Evolutionary conservation across 1,140 invertebrate genomes (phyloP).

Genomic region (Yoshiicerus persimilis): DNA sequence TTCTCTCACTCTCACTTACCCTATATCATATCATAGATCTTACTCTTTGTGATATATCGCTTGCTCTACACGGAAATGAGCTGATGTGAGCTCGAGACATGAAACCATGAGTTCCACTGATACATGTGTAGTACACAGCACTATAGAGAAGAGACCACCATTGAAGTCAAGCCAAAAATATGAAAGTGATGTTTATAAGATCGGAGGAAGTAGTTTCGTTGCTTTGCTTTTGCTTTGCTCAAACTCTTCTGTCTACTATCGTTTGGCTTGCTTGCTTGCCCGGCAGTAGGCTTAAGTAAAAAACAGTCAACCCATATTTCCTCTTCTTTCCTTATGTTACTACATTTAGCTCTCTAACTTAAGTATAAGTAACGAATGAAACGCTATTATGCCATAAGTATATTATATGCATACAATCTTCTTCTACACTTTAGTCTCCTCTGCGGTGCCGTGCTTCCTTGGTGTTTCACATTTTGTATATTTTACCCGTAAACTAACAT

Average conservation of each 20-base stretch:
- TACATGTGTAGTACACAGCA: neutral
- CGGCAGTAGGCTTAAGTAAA: neutral
- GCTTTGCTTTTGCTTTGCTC: neutral
- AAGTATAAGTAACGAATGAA: neutral
- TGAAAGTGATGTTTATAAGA: slow-evolving; percentile 19
- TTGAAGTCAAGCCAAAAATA: slow-evolving; percentile 26
- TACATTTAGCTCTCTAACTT: neutral
- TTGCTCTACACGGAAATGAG: slow-evolving; percentile 18
- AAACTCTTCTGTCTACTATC: neutral
- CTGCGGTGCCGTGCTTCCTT: neutral
- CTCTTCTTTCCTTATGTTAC: neutral
- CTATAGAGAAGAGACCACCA: neutral
- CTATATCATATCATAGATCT: slow-evolving; percentile 14
- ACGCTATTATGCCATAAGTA: neutral
- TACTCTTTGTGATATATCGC: slow-evolving; percentile 4
- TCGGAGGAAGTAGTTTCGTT: neutral
- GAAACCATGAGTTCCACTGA: neutral
- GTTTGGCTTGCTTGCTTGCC: neutral
- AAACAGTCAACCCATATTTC: slow-evolving; percentile 19
- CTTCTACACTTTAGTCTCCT: neutral
- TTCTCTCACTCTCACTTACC: neutral
- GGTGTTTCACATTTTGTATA: neutral
- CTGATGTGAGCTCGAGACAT: neutral
- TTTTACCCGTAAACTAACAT: neutral
- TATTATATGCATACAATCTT: neutral